phyloP scores from a whole-genome alignment of 2,797 vertebrate genomes.

The Podarcis siculus region DNA sequence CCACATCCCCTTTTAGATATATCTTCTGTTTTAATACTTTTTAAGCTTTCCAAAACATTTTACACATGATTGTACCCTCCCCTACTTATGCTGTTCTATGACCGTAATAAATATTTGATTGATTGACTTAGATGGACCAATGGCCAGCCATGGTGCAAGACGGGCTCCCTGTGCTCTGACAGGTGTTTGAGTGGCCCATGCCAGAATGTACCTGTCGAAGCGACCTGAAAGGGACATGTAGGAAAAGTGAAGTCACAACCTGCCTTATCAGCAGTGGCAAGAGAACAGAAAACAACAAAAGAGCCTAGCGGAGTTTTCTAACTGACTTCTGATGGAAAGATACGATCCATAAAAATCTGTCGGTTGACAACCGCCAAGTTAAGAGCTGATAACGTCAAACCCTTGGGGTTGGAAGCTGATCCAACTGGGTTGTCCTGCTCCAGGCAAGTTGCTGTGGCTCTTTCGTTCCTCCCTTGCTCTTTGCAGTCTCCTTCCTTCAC shows the following conservation, averaged over 20 bases:
- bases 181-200: not conserved
- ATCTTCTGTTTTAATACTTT: too few species aligned
- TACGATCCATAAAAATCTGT: not conserved
- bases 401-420: not conserved
- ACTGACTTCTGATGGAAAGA: slow-evolving; percentile 27
- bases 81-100: too few species aligned
- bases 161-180: not conserved
- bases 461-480: not conserved
- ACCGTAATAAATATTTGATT: too few species aligned
- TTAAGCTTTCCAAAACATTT: too few species aligned
- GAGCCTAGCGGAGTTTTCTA: not conserved
- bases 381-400: not conserved
- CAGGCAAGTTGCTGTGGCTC: not conserved
- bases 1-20: too few species aligned
- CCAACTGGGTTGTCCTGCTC: not conserved
- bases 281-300: slow-evolving; percentile 48
- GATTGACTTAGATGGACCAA: not conserved
- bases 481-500: not conserved
- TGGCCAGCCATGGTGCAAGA: too few species aligned
- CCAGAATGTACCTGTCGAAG: slow-evolving; percentile 9
- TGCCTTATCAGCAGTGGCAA: slow-evolving; percentile 44
- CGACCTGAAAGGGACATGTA: not conserved
- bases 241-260: slow-evolving; percentile 58
- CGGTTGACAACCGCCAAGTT: not conserved
- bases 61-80: too few species aligned